These are phyloP conservation scores for Tragelaphus imberbis DNA, from an alignment of 2,113 vertebrate genomes.

Conservation along the genomic window DNA sequence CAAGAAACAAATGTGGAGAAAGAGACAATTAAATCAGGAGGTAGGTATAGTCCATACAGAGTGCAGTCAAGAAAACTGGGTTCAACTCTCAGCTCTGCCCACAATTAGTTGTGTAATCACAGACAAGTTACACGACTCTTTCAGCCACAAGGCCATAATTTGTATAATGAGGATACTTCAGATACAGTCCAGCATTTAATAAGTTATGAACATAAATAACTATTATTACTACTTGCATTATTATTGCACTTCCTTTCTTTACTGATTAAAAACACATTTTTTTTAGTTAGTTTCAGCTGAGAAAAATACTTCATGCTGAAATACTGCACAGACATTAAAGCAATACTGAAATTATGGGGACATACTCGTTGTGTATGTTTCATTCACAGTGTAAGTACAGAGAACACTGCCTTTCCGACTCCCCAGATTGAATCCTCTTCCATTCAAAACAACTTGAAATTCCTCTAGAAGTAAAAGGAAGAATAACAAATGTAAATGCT, in stretches of 20 bases:
- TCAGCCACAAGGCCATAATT: neutral
- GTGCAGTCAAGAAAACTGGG: neutral
- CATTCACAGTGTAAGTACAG: slow-evolving; percentile 86
- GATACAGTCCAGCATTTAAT: neutral
- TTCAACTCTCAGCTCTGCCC: neutral
- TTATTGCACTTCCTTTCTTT: neutral
- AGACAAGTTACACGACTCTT: neutral
- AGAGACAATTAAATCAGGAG: neutral
- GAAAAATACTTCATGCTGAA: neutral
- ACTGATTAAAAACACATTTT: neutral
- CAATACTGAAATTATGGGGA: neutral
- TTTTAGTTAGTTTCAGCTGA: neutral
- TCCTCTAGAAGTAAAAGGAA: slow-evolving; percentile 83
- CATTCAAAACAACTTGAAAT: slow-evolving; percentile 90
- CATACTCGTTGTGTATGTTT: slow-evolving; percentile 86
- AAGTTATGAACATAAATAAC: neutral
- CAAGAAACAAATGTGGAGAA: neutral
- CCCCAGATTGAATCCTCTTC: slow-evolving; percentile 87
- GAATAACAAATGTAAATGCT: neutral
- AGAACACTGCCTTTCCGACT: slow-evolving; percentile 74
- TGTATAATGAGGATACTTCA: neutral
- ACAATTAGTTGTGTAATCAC: neutral
- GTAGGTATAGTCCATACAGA: neutral
- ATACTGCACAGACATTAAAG: neutral
- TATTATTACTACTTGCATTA: neutral